phyloP scores from a whole-genome alignment of 2,888 invertebrate species.

The Acleris sparsana region DNA sequence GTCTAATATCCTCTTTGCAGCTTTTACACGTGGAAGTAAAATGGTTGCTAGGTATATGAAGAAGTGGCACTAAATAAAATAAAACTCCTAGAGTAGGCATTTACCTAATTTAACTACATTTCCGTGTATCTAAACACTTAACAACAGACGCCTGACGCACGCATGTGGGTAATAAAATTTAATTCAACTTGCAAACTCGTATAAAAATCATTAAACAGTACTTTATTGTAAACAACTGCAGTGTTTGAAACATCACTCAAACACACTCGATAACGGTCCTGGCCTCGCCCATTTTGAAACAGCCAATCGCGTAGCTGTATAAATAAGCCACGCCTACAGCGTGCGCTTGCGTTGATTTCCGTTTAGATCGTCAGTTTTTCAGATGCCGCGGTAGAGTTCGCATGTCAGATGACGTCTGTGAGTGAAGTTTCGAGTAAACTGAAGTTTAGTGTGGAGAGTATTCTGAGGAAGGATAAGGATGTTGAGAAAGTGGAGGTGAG shows the following conservation, averaged over 20 bases:
- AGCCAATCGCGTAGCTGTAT: conserved; percentile 62
- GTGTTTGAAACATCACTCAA: conserved; percentile 74
- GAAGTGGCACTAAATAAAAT: too few relatives aligned
- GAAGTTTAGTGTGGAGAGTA: conserved; percentile 89
- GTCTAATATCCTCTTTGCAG: too few relatives aligned
- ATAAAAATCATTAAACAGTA: conserved; percentile 78
- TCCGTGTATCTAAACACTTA: conserved; percentile 37
- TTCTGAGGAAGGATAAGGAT: conserved; percentile 60
- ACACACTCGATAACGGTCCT: conserved; percentile 62
- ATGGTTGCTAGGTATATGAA: too few relatives aligned
- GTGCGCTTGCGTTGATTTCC: conserved; percentile 65
- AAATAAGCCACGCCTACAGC: conserved; percentile 64
- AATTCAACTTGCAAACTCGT: conserved; percentile 72
- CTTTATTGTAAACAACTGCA: conserved; percentile 80
- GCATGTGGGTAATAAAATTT: conserved; percentile 68
- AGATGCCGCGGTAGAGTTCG: conserved; percentile 56
- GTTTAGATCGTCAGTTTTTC: conserved; percentile 68
- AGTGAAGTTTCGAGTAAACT: conserved; percentile 73
- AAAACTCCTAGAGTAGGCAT: background rate
- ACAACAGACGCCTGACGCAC: conserved; percentile 63
- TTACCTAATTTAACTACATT: conserved; percentile 5
- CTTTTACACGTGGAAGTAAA: too few relatives aligned
- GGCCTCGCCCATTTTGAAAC: conserved; percentile 58
- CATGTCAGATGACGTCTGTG: conserved; percentile 68
- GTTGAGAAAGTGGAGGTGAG: conserved; percentile 47